Evolutionary conservation across 2,797 vertebrate species (phyloP).

Genomic region (Eleutherodactylus coqui): DNA sequence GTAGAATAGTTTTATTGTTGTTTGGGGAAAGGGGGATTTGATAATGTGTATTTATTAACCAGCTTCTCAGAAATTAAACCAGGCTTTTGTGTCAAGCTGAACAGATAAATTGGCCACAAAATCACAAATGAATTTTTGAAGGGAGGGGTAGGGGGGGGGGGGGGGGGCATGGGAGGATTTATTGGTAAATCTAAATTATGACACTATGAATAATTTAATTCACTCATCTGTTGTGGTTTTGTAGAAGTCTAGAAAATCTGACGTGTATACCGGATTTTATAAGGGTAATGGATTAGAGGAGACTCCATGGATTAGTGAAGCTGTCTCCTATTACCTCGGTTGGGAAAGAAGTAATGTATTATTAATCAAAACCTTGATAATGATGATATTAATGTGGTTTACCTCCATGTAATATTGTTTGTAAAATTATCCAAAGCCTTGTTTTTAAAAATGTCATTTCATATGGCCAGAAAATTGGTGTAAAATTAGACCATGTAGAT

Average conservation of each 20-base stretch:
- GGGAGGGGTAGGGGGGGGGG: too few relatives aligned
- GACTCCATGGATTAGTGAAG: neutral
- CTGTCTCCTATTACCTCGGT: neutral
- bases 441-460: neutral
- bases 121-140: constrained; percentile 14
- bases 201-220: constrained; percentile 51
- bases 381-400: neutral
- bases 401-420: neutral
- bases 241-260: neutral
- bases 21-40: neutral
- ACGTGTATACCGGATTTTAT: constrained; percentile 1
- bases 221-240: constrained; percentile 52
- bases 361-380: constrained; percentile 16
- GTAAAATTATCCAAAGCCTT: neutral
- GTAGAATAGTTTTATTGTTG: neutral
- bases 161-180: neutral
- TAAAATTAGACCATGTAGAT: too few relatives aligned
- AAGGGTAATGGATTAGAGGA: constrained; percentile 52
- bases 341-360: constrained; percentile 24
- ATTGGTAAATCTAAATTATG: constrained; percentile 31
- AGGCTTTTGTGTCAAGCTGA: constrained; percentile 30
- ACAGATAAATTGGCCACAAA: constrained; percentile 51
- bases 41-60: neutral
- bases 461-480: too few relatives aligned
- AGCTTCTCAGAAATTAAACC: constrained; percentile 4